Conservation (phyloP, 2,113 vertebrate species). For the Fregata magnificens region DNA sequence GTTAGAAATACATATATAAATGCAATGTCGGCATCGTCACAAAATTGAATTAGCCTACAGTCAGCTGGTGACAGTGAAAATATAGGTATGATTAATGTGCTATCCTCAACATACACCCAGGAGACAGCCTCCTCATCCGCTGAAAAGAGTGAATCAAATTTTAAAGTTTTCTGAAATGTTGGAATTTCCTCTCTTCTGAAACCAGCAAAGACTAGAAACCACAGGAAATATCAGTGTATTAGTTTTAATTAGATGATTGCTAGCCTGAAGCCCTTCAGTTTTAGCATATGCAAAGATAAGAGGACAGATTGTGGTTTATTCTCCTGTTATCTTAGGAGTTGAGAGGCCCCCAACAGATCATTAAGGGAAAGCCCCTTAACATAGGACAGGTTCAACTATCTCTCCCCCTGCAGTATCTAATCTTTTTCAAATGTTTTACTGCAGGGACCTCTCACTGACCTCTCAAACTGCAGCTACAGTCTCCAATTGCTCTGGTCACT, state of each 20-base stretch:
- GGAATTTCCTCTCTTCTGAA: not conserved
- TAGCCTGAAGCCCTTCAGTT: not conserved
- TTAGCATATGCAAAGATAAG: slow-evolving; percentile 22
- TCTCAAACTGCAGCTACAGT: not conserved
- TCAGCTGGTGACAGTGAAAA: not conserved
- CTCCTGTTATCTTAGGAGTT: not conserved
- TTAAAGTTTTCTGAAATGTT: not conserved
- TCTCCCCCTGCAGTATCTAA: slow-evolving; percentile 12
- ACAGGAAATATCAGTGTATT: not conserved
- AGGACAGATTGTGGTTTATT: not conserved
- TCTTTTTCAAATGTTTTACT: slow-evolving; percentile 45
- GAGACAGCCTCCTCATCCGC: not conserved
- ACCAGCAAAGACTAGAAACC: not conserved
- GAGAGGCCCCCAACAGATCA: not conserved
- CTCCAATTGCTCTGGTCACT: not conserved
- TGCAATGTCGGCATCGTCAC: not conserved
- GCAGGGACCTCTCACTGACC: slow-evolving; percentile 47
- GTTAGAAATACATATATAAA: not conserved
- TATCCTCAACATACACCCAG: not conserved
- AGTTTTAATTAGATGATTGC: not conserved
- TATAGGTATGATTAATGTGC: not conserved
- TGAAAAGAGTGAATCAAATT: not conserved
- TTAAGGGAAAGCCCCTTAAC: slow-evolving; percentile 26
- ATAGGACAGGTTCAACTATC: not conserved
- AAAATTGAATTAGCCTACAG: not conserved